Conservation (phyloP, 2,113 vertebrate species). For the Benitochromis conjunctus region DNA sequence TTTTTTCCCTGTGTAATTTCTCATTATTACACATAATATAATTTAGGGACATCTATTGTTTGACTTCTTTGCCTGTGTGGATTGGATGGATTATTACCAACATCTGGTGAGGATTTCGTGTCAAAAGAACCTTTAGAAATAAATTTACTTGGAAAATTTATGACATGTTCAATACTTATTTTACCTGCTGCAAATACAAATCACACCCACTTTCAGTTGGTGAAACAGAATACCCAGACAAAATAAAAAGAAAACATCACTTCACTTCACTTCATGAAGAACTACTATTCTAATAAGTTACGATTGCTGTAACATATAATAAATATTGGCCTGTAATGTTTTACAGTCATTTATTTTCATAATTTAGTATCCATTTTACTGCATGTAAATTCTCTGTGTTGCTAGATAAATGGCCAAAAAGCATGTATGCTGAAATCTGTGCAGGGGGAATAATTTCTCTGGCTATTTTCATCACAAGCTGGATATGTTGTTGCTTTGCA, state of each 20-base stretch:
- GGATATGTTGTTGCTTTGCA: background rate
- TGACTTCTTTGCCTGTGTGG: rapidly evolving
- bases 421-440: background rate
- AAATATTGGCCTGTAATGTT: background rate
- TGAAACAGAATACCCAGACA: background rate
- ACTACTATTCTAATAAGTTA: too few relatives aligned
- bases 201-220: background rate
- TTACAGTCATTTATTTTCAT: background rate
- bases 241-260: rapidly evolving
- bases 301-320: too few relatives aligned
- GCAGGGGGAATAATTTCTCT: background rate
- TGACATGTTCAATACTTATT: background rate
- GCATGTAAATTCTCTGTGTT: background rate
- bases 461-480: background rate
- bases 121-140: background rate
- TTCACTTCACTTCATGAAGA: too few relatives aligned
- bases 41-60: background rate
- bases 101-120: background rate
- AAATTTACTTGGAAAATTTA: background rate
- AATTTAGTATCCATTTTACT: background rate
- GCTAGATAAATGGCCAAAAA: background rate
- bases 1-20: background rate
- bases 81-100: background rate
- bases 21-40: background rate
- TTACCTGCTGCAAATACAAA: background rate